phyloP scores from a whole-genome alignment of 2,888 invertebrate species.

The Gasteruption jaculator region DNA sequence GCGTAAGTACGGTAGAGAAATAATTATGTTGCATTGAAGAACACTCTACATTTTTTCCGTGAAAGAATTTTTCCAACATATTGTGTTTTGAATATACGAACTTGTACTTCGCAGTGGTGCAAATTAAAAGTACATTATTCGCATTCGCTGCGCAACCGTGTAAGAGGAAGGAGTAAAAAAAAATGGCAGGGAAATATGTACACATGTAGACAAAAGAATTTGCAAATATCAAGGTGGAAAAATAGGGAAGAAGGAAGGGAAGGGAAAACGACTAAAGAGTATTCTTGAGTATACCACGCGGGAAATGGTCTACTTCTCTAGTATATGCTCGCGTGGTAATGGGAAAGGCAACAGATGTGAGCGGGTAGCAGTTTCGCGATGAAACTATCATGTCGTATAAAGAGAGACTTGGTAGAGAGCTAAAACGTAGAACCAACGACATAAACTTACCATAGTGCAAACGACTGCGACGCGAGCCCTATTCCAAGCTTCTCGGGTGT shows the following conservation, averaged over 20 bases:
- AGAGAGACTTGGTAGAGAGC: conserved; percentile 1
- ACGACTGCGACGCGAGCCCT: conserved; percentile 24
- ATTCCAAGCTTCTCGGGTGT: too few species aligned
- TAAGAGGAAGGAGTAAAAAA: too few species aligned
- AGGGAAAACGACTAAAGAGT: conserved; percentile 13
- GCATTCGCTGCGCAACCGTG: too few species aligned
- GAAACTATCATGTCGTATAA: conserved; percentile 37
- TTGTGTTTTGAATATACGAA: too few species aligned
- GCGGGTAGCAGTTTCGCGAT: conserved; percentile 33
- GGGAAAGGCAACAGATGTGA: conserved; percentile 39
- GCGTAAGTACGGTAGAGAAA: too few species aligned
- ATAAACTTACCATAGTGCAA: conserved; percentile 30
- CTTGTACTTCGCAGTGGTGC: too few species aligned
- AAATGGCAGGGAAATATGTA: too few species aligned
- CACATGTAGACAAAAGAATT: conserved; percentile 6
- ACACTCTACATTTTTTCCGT: too few species aligned
- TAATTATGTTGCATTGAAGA: too few species aligned
- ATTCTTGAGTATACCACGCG: conserved; percentile 19
- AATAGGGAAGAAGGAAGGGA: conserved; percentile 8
- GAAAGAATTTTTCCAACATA: too few species aligned
- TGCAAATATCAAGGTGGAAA: conserved; percentile 13
- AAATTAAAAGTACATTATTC: too few species aligned
- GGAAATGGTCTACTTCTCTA: conserved; percentile 17
- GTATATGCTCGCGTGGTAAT: conserved; percentile 27
- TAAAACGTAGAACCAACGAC: conserved; percentile 17